Evolutionary conservation across 2,113 vertebrate genomes (phyloP), one percentile per base, ranked within the genome.

Genomic region (Loxodonta africana): DNA sequence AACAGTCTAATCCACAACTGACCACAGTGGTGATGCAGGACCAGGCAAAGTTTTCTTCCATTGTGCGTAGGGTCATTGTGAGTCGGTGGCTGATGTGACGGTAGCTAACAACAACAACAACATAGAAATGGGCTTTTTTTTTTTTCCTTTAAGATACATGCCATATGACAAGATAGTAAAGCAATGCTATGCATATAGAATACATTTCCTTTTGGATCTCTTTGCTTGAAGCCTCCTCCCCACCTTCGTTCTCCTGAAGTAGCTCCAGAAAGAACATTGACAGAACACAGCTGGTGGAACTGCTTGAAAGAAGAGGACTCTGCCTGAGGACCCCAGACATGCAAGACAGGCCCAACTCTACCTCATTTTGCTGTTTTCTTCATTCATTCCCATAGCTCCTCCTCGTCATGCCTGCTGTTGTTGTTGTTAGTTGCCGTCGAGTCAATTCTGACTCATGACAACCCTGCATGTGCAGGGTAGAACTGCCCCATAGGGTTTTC

Each of bases 231-330:
- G n/a, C 57, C 57, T 93, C 71, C 87, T 82, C 41, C 69, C 57
- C 73, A 74, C 46, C 81, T 77, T 67, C 46, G 10, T 9, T 25
- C 21, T 63, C 33, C 86, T 23, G 5, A 69, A 82, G 20, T 17
- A 37, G 46, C 41, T 95, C 44, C 91, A 26, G 10, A 41, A 62
- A 80, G 81, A 69, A 30, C 41, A 12, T 57, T 26, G 51, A 23
- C 7, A 1, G 30, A 10, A 44, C n/a, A 41, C n/a, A n/a, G 4
- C 1, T 0, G 1, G 2, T 20, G 62, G 33, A 73, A 84, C 5
- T 8, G 28, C 76, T 69, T 23, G 25, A 23, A 77, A 46, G 25
- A 4, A 18, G 4, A 1, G 1, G 12, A 20, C 9, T 23, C 14
- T 21, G 51, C 62, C 74, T 21, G 2, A 33, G 63, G 28, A 2